Percentiles rank a stretch among this genome's conserved stretches.
Evolutionary conservation across 2,113 vertebrate species (phyloP).

Genomic region (Sula dactylatra): DNA sequence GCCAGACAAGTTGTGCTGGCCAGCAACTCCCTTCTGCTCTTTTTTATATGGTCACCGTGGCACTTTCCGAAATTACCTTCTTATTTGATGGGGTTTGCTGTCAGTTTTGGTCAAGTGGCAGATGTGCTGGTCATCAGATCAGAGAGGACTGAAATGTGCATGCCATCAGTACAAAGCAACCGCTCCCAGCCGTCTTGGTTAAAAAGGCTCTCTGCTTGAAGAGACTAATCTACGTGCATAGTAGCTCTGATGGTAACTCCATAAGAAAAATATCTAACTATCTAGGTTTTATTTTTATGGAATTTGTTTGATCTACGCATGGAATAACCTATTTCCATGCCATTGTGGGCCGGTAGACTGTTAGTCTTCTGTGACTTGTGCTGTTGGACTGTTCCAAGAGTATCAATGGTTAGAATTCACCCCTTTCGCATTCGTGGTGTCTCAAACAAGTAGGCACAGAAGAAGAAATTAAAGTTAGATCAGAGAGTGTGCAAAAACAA

Average conservation of each 20-base stretch:
- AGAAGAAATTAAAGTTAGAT: background rate
- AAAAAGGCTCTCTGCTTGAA: background rate
- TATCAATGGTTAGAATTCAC: background rate
- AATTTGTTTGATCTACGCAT: background rate
- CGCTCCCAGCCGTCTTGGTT: background rate
- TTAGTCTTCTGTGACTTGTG: background rate
- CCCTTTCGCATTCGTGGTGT: background rate
- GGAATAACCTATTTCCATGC: background rate
- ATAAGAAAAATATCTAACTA: fast-evolving
- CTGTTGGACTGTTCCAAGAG: background rate
- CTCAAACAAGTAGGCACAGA: background rate
- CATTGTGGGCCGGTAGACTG: background rate
- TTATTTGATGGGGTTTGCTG: background rate
- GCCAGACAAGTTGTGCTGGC: background rate
- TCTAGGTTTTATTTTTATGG: background rate
- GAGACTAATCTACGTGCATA: background rate
- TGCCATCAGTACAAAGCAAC: background rate
- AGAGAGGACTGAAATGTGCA: background rate
- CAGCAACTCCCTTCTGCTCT: background rate
- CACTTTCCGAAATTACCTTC: background rate
- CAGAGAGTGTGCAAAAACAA: background rate
- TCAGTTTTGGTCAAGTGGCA: background rate
- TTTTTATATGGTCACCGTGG: fast-evolving
- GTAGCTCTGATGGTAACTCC: background rate
- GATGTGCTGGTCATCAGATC: background rate